phyloP scores from a whole-genome alignment of 2,797 vertebrate genomes.

The Mus caroli region DNA sequence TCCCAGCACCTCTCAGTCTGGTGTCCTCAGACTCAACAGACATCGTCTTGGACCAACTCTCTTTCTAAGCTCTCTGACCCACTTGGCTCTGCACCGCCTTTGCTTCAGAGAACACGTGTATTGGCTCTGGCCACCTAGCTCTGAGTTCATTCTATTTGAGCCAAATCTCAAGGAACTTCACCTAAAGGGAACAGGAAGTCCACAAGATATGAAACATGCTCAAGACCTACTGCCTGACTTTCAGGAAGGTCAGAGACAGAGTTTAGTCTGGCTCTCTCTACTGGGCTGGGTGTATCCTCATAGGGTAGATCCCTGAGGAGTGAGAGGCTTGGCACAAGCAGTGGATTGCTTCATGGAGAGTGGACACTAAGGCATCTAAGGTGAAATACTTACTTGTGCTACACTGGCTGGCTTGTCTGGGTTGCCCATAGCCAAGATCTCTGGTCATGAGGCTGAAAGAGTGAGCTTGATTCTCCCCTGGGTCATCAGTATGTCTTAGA shows the following conservation, averaged over 20 bases:
- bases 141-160: background rate
- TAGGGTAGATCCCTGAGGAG: background rate
- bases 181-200: slow-evolving; percentile 25
- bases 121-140: background rate
- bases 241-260: slow-evolving; percentile 21
- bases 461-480: background rate
- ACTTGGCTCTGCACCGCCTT: background rate
- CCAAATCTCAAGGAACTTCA: background rate
- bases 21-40: background rate
- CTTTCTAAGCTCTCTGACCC: background rate
- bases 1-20: background rate
- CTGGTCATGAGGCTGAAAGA: background rate
- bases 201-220: background rate
- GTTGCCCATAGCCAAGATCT: background rate
- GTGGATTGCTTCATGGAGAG: fast-evolving
- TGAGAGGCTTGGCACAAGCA: background rate
- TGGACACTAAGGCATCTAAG: background rate
- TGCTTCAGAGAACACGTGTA: background rate
- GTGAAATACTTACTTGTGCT: background rate
- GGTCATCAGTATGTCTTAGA: background rate
- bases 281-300: background rate
- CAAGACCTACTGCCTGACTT: background rate
- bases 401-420: background rate
- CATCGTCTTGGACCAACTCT: background rate
- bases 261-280: background rate